Base-by-base conservation (phyloP, 1,140 invertebrate species). In the Cecropterus lyciades region DNA sequence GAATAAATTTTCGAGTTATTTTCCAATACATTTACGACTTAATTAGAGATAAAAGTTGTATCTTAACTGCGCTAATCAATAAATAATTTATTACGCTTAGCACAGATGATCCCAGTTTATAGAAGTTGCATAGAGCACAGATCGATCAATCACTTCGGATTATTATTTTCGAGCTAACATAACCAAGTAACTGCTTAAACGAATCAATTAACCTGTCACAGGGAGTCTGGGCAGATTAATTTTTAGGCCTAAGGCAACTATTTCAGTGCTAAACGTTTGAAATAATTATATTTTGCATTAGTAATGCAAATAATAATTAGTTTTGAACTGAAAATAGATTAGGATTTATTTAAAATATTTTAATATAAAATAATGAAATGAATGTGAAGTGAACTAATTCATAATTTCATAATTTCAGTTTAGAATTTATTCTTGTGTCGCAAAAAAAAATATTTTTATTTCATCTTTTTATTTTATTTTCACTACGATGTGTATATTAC, bases 151-250 rank as follows among this genome's bases (percentile, higher is more conserved):
- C 13, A 43, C 40, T 43, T 14, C 4, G 13, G 40, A 43, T 43
- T 43, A 43, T 43, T 43, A 43, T 13, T 43, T 43, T 43, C 14
- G 13, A 7, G 7, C 10, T 5, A 40, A 40, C 37, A 14, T 14
- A 43, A 14, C n/a, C 40, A 43, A 10, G 9, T 33, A 33, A 43
- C 46, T 1, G 11, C 27, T 24, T 24, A 13, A 15, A 49, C 33
- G 4, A 55, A 42, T 33, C 52, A 55, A 55, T 55, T 55, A 55
- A 55, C 37, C 16, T 55, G 37, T 42, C 33, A 42, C 11, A 9
- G 9, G 0, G 13, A 37, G 10, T n/a, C 40, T 42, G 6, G 14
- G 9, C 7, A 37, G 37, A 55, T 42, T 40, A 16, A 37, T 37
- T 40, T 55, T 40, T 40, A 40, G 10, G 30, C 52, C 52, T 17